Base-by-base conservation (phyloP, 2,797 vertebrate genomes). In the Epinephelus coioides region DNA sequence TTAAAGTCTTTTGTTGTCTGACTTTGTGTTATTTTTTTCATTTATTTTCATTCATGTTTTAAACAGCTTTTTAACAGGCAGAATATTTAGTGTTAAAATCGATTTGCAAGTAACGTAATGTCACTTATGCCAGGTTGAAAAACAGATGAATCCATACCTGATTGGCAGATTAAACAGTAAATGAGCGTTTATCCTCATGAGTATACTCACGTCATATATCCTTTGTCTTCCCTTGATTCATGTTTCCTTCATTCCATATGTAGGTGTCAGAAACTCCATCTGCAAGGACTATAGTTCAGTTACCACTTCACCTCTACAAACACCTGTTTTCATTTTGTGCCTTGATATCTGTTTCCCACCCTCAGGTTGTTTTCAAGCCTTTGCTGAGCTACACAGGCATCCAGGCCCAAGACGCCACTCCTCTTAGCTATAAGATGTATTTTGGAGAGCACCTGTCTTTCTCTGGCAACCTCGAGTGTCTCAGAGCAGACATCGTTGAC, bases 381-480 rank as follows among this genome's bases (percentile, higher is more conserved):
- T 93, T 99, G 76, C 93, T 99, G 75, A 98, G 96, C 91, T 96
- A 99, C 89, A 98, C 95, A 0, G 98, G 98, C 51, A 98, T 99
- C 91, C 98, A 99, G 90, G 95, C 98, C 5, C 98, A 99, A 86
- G 98, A 99, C 83, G 81, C 96, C 6, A 91, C 97, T 78, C 98
- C 98, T 0, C 95, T 99, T 25, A 98, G 97, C 91, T 99, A 99
- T 88, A 97, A 97, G 87, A 98, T 99, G 98, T 99, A 99, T 90
- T 99, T 99, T 2, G 98, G 98, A 71, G 98, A 99, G 78, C 97
- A 99, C 77, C 93, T 99, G 70, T 99, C 98, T 2, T 99, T 99
- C 84, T 99, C 98, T n/a, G 98, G 98, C 34, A 97, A 97, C 69
- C 90, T 99, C 21, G 97, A 99, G 88, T 98, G 98, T 91, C 96